Percentiles rank a stretch among this genome's conserved stretches.
Conservation (phyloP, 2,888 invertebrate species). For the Spisula subtruncata region DNA sequence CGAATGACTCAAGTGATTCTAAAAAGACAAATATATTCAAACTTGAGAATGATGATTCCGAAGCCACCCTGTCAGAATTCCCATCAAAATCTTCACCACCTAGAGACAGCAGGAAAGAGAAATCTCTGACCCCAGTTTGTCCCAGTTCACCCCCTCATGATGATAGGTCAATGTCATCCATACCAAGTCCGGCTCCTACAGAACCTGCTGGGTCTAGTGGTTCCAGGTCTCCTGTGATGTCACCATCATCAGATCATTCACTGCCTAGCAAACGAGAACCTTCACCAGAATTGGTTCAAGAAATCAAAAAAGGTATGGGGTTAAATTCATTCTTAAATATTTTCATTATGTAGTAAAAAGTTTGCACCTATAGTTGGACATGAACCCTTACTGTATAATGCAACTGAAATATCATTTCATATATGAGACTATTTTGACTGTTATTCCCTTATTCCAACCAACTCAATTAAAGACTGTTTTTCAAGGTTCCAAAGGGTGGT, state of each 20-base stretch:
- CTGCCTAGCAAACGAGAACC: background rate
- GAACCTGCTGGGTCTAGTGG: slow-evolving; percentile 44
- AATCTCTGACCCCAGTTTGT: background rate
- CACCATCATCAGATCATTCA: slow-evolving; percentile 37
- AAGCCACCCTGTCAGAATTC: slow-evolving; percentile 62
- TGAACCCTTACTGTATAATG: too few species aligned
- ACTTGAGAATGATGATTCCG: slow-evolving; percentile 56
- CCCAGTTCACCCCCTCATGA: background rate
- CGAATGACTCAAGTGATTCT: slow-evolving; percentile 41
- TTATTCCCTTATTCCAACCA: too few species aligned
- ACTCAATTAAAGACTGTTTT: too few species aligned
- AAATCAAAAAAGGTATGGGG: slow-evolving; percentile 2
- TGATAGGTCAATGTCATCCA: background rate
- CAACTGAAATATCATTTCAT: too few species aligned
- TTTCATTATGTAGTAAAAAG: too few species aligned
- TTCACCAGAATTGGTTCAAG: slow-evolving; percentile 13
- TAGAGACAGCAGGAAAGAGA: background rate
- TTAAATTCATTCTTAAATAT: too few species aligned
- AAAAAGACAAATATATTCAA: slow-evolving; percentile 24
- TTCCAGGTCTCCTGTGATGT: slow-evolving; percentile 33
- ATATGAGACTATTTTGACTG: too few species aligned
- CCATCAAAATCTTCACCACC: slow-evolving; percentile 51
- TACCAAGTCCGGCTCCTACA: slow-evolving; percentile 51
- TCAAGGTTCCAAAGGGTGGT: too few species aligned
- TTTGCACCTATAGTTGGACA: too few species aligned